Evolutionary conservation across 1,140 invertebrate genomes (phyloP).

Genomic region (Drosophila albomicans): DNA sequence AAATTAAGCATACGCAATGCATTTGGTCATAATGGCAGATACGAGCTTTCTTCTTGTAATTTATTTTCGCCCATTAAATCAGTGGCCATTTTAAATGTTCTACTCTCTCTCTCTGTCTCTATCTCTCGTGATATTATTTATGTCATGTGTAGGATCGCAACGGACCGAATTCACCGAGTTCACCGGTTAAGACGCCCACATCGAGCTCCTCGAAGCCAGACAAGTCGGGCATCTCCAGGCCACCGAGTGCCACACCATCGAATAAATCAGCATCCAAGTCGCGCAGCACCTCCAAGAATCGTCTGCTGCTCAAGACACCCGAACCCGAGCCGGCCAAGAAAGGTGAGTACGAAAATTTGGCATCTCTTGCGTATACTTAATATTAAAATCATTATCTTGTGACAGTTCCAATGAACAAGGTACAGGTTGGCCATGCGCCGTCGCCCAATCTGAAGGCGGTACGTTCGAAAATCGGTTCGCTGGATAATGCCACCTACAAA

Average conservation of each 20-base stretch:
- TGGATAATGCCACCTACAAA: slow-evolving; percentile 96
- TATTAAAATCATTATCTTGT: slow-evolving; percentile 38
- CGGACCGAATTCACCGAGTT: slow-evolving; percentile 82
- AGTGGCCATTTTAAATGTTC: not conserved
- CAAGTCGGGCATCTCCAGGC: slow-evolving; percentile 76
- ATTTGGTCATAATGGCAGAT: slow-evolving; percentile 77
- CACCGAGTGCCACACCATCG: slow-evolving; percentile 83
- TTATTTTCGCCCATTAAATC: not conserved
- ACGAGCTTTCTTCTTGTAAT: slow-evolving; percentile 73
- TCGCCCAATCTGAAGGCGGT: slow-evolving; percentile 96
- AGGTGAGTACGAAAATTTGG: slow-evolving; percentile 86
- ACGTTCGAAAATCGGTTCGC: slow-evolving; percentile 96
- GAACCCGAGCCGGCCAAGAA: slow-evolving; percentile 88
- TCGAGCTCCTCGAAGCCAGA: slow-evolving; percentile 82
- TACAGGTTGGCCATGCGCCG: slow-evolving; percentile 95
- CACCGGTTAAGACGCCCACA: slow-evolving; percentile 84
- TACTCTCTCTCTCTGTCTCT: not conserved
- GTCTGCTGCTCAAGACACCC: slow-evolving; percentile 82
- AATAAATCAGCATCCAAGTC: slow-evolving; percentile 82
- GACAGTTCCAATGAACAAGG: slow-evolving; percentile 96
- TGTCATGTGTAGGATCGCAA: slow-evolving; percentile 75
- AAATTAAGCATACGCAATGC: slow-evolving; percentile 58
- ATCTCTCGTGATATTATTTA: not conserved
- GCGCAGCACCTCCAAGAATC: slow-evolving; percentile 81
- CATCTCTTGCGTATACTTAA: too few relatives aligned